Evolutionary conservation across 1,140 invertebrate genomes (phyloP).

Genomic region (Panagrolaimus sp.): DNA sequence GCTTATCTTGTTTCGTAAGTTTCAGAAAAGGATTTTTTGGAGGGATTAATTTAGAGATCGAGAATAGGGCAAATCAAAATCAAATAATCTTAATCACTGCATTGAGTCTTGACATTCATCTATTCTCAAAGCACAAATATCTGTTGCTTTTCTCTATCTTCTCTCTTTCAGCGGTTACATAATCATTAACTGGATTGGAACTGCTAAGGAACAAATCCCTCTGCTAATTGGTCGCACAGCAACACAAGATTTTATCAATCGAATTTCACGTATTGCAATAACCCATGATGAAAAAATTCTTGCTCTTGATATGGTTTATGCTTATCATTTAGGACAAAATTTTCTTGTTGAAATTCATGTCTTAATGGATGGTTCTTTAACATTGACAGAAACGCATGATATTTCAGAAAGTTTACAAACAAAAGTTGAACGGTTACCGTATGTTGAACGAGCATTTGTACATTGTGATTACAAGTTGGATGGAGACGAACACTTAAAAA

Average conservation of each 20-base stretch:
- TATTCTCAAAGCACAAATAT: no score
- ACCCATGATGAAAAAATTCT: neutral
- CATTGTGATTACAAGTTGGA: conserved; percentile 2
- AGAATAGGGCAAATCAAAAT: no score
- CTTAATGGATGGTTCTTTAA: neutral
- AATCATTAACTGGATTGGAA: neutral
- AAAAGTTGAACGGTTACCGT: neutral
- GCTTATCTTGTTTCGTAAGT: neutral
- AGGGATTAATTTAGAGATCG: no score
- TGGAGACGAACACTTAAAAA: conserved; percentile 13
- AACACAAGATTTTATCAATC: neutral
- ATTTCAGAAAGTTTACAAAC: conserved; percentile 7
- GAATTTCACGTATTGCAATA: conserved; percentile 8
- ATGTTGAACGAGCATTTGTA: conserved; percentile 2
- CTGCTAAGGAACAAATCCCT: neutral
- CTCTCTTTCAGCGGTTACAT: neutral
- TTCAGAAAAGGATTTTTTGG: no score
- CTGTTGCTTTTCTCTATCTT: neutral
- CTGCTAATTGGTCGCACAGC: neutral
- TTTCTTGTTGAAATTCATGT: conserved; percentile 14
- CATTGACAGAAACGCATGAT: neutral
- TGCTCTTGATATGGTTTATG: conserved; percentile 1
- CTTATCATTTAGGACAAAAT: conserved; percentile 13
- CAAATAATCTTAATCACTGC: no score
- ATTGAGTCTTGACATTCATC: no score